Percentiles rank a stretch among this genome's conserved stretches.
phyloP scores from a whole-genome alignment of 2,113 vertebrate genomes.

The Speoplatyrhinus poulsoni region DNA sequence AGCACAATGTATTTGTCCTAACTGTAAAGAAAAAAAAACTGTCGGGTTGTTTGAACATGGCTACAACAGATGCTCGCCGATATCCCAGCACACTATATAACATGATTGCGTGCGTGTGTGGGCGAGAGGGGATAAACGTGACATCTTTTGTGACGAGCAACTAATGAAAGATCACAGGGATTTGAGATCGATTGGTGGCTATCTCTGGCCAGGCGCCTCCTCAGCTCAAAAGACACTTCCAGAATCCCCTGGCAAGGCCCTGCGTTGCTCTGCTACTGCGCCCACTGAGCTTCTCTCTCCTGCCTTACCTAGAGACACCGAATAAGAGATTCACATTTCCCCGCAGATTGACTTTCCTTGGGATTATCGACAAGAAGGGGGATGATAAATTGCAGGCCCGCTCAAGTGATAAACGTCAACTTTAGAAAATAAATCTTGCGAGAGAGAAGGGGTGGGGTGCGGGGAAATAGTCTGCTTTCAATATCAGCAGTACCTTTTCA shows the following conservation, averaged over 20 bases:
- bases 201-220: slow-evolving; percentile 42
- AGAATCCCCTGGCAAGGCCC: slow-evolving; percentile 46
- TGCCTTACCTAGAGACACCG: slow-evolving; percentile 36
- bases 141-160: slow-evolving; percentile 45
- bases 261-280: slow-evolving; percentile 14
- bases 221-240: slow-evolving; percentile 19
- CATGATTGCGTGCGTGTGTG: slow-evolving; percentile 1
- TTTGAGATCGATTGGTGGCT: slow-evolving; percentile 47
- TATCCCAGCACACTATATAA: too few relatives aligned
- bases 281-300: slow-evolving; percentile 5
- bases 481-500: slow-evolving; percentile 57
- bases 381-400: slow-evolving; percentile 73
- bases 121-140: slow-evolving; percentile 14
- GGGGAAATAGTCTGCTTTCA: slow-evolving; percentile 66
- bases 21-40: too few relatives aligned
- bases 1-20: too few relatives aligned
- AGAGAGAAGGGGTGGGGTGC: slow-evolving; percentile 48
- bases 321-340: slow-evolving; percentile 63
- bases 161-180: slow-evolving; percentile 62
- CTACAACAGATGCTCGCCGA: too few relatives aligned
- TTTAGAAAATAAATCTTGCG: slow-evolving; percentile 84
- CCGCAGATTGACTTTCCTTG: slow-evolving; percentile 68
- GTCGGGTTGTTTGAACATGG: too few relatives aligned
- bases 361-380: slow-evolving; percentile 74
- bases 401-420: slow-evolving; percentile 82